These are phyloP conservation scores for Drosophila putrida DNA, from an alignment of 2,888 invertebrate genomes.

Conservation along the genomic window DNA sequence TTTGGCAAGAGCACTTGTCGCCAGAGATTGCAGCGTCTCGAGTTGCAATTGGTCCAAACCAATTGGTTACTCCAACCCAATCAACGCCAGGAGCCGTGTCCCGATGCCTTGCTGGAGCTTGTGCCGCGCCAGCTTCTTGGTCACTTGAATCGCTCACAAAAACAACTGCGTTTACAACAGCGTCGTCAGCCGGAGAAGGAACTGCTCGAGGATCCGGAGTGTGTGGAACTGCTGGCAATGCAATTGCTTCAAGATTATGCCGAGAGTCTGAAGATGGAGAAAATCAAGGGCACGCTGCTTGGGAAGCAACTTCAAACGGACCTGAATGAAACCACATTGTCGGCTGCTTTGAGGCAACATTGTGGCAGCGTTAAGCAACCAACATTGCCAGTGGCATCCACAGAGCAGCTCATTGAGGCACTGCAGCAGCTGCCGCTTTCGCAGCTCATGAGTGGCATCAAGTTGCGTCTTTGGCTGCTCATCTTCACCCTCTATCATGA, in stretches of 20 bases:
- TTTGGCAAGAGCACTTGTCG: conserved; percentile 83
- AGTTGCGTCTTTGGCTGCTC: conserved; percentile 75
- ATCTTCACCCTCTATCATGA: conserved; percentile 79
- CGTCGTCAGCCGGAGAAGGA: conserved; percentile 25
- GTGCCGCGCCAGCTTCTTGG: conserved; percentile 67
- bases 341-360: conserved; percentile 25
- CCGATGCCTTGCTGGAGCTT: conserved; percentile 51
- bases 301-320: conserved; percentile 25
- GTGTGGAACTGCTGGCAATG: conserved; percentile 72
- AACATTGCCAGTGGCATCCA: conserved; percentile 40
- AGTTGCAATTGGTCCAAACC: conserved; percentile 72
- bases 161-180: conserved; percentile 48
- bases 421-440: conserved; percentile 75
- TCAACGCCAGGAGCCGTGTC: conserved; percentile 33
- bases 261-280: conserved; percentile 26
- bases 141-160: conserved; percentile 70
- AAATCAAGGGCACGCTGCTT: conserved; percentile 41
- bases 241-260: conserved; percentile 67
- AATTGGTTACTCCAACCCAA: conserved; percentile 53
- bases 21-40: conserved; percentile 77
- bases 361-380: conserved; percentile 37
- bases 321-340: conserved; percentile 4
- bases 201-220: conserved; percentile 62
- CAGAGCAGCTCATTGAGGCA: conserved; percentile 55
- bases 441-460: conserved; percentile 66